Percentiles rank a stretch among this genome's conserved stretches.
Conservation (phyloP, 1,140 invertebrate genomes). For the Cyphomyrmex costatus region DNA sequence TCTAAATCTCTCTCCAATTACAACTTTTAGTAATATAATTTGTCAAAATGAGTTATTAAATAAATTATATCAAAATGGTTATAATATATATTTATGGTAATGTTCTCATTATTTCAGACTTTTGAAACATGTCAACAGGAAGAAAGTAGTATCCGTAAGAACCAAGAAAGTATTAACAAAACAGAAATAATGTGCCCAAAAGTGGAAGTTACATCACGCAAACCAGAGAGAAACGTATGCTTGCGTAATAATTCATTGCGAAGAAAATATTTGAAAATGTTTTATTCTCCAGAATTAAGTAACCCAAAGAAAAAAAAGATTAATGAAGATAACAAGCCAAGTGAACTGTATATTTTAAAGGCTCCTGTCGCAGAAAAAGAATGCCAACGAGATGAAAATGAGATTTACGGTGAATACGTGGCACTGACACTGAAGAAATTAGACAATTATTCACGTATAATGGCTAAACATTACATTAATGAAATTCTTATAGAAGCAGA, state of each 20-base stretch:
- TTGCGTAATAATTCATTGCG: neutral
- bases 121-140: neutral
- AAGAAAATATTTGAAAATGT: neutral
- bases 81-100: neutral
- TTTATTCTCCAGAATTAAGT: constrained; percentile 8
- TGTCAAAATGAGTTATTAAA: neutral
- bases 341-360: constrained; percentile 29
- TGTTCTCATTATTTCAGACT: neutral
- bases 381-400: constrained; percentile 15
- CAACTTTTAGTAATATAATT: neutral
- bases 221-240: neutral
- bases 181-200: neutral
- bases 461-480: constrained; percentile 26
- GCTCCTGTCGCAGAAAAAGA: neutral
- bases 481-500: constrained; percentile 24
- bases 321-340: constrained; percentile 10
- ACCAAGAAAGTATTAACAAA: neutral
- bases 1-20: neutral
- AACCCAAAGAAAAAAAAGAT: neutral
- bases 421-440: constrained; percentile 18
- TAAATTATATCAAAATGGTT: neutral
- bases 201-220: neutral
- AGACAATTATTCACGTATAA: constrained; percentile 23
- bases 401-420: constrained; percentile 12
- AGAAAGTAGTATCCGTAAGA: neutral